Base-by-base conservation (phyloP, 2,888 invertebrate genomes). In the Rotaria sp. region DNA sequence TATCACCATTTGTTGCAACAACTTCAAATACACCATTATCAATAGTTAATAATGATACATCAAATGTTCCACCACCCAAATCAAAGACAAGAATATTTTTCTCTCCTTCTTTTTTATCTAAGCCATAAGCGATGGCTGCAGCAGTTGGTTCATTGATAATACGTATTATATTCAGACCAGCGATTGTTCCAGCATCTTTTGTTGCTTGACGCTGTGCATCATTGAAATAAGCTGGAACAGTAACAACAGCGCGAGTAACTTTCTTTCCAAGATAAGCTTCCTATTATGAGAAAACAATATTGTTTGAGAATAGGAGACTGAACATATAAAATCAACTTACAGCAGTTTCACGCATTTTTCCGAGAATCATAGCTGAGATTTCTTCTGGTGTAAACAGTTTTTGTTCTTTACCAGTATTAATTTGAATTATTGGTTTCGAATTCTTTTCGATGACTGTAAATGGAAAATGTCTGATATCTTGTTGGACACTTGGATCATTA, bases 171-270 rank as follows among this genome's bases (percentile, higher is more conserved):
- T 94, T 94, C 86, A 97, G 93, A 86, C 96, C 93, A 89, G 98
- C 95, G 91, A 98, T 98, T 85, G 94, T 94, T 89, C 98, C 99
- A 88, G 99, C 99, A 92, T 99, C 99, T 91, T 97, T 97, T 87
- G 97, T 98, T 50, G 97, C 97, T 92, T 98, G 98, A 92, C 99
- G 94, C 92, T 99, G 99, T 88, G 97, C 98, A 92, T 99, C 98
- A 90, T 99, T 99, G 94, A 99, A 99, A 92, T 99, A 99, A 50
- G 97, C 96, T 15, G 97, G 97, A 1, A 97, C 96, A 0, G 96
- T 97, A 84, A 97, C 96, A 26, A 96, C 96, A 87, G 96, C 96
- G 89, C 95, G 94, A 0, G 93, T 94, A 30, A 96, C 94, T 52
- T 87, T 87, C 35, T 85, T 87, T 13, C 85, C 85, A 21, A 87